A percentile compares a stretch with the other conserved stretches of the same genome.
phyloP scores from a whole-genome alignment of 2,797 vertebrate genomes.

The Taeniopygia guttata region DNA sequence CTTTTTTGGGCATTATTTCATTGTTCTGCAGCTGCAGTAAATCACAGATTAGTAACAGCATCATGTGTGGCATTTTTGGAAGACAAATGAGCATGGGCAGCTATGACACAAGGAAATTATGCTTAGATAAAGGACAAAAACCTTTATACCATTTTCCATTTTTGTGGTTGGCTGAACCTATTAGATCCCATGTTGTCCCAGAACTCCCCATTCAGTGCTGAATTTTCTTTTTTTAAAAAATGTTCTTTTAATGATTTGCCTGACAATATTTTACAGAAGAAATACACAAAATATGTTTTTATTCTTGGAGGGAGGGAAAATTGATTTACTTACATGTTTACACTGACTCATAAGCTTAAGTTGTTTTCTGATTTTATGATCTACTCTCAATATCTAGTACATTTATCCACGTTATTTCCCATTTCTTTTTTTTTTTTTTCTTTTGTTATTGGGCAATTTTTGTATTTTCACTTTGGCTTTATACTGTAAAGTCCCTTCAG shows the following conservation, averaged over 20 bases:
- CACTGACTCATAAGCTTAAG: not conserved
- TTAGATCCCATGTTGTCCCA: not conserved
- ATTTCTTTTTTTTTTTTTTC: not conserved
- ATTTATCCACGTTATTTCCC: not conserved
- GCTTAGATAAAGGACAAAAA: not conserved
- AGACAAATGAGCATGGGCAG: not conserved
- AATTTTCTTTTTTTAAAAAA: not conserved
- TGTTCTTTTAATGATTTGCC: not conserved
- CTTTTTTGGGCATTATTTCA: not conserved
- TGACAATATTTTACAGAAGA: not conserved
- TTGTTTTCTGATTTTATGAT: not conserved
- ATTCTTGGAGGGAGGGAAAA: not conserved
- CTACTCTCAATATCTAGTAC: not conserved
- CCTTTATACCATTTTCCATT: not conserved
- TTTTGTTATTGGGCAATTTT: not conserved
- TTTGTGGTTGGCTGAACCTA: not conserved
- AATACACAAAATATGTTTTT: not conserved
- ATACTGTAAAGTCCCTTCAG: not conserved
- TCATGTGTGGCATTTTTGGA: not conserved
- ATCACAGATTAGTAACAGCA: not conserved
- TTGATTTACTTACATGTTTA: not conserved
- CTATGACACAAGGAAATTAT: not conserved
- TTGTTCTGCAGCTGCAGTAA: not conserved
- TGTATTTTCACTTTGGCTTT: not conserved
- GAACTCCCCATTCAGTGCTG: not conserved